A percentile compares a stretch with the other conserved stretches of the same genome.
phyloP scores from a whole-genome alignment of 23 tunicate species.

The Oikopleura albicans region DNA sequence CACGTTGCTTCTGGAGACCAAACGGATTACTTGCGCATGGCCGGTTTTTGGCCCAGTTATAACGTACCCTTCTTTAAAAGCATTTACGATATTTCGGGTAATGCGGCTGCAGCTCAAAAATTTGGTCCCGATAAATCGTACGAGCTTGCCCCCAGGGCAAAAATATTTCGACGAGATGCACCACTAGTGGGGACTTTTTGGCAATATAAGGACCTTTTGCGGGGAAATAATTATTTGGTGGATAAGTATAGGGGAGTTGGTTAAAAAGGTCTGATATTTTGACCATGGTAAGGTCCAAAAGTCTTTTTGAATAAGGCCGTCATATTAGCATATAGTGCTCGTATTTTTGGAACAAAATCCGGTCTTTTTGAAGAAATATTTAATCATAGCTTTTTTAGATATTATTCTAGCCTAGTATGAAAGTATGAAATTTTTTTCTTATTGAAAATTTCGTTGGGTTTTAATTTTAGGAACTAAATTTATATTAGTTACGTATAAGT shows the following conservation, averaged over 20 bases:
- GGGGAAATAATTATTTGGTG: slow-evolving; percentile 10
- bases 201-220: slow-evolving; percentile 18
- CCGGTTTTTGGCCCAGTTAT: slow-evolving; percentile 28
- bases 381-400: too few relatives aligned
- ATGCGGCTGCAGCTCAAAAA: slow-evolving; percentile 18
- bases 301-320: too few relatives aligned
- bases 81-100: slow-evolving; percentile 20
- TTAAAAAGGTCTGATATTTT: too few relatives aligned
- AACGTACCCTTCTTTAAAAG: slow-evolving; percentile 23
- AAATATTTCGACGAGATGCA: slow-evolving; percentile 26
- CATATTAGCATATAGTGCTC: too few relatives aligned
- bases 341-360: too few relatives aligned
- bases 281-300: too few relatives aligned
- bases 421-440: too few relatives aligned
- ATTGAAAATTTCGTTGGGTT: too few relatives aligned
- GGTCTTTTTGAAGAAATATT: too few relatives aligned
- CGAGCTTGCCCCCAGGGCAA: slow-evolving; percentile 25
- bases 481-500: too few relatives aligned
- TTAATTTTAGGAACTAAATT: too few relatives aligned
- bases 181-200: background rate
- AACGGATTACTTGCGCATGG: slow-evolving; percentile 17
- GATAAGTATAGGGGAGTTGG: slow-evolving; percentile 19
- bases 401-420: too few relatives aligned
- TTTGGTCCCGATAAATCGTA: slow-evolving; percentile 20
- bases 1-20: slow-evolving; percentile 20